Conservation (phyloP, 2,888 invertebrate genomes). For the Plebejus anna region DNA sequence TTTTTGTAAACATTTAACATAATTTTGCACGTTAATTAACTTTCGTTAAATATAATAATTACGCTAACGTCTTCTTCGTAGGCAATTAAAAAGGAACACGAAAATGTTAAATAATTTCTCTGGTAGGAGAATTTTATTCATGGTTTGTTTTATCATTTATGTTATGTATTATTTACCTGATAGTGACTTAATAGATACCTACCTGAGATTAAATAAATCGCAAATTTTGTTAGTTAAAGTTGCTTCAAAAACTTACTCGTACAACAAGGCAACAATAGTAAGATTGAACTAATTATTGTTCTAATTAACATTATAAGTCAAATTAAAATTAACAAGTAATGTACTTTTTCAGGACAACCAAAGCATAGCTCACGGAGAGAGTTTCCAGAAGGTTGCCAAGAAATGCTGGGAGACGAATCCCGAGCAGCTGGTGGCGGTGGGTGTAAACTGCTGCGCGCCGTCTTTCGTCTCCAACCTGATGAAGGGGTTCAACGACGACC, state of each 20-base stretch:
- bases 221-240: neutral
- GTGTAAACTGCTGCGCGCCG: constrained; percentile 90
- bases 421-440: constrained; percentile 88
- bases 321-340: too few relatives aligned
- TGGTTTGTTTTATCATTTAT: neutral
- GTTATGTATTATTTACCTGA: neutral
- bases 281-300: too few relatives aligned
- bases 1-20: constrained; percentile 27
- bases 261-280: too few relatives aligned
- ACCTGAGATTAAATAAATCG: neutral
- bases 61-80: neutral
- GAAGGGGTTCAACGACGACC: constrained; percentile 72
- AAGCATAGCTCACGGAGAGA: constrained; percentile 89
- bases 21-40: neutral
- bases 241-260: too few relatives aligned
- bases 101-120: neutral
- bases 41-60: neutral
- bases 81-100: neutral
- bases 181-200: neutral
- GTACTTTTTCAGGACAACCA: constrained; percentile 61
- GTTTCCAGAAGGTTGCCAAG: constrained; percentile 85
- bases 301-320: too few relatives aligned
- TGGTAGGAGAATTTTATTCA: neutral
- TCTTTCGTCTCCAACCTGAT: constrained; percentile 64
- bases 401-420: constrained; percentile 86